Evolutionary conservation across 1,140 invertebrate species (phyloP).

Genomic region (Cydia pomonella): DNA sequence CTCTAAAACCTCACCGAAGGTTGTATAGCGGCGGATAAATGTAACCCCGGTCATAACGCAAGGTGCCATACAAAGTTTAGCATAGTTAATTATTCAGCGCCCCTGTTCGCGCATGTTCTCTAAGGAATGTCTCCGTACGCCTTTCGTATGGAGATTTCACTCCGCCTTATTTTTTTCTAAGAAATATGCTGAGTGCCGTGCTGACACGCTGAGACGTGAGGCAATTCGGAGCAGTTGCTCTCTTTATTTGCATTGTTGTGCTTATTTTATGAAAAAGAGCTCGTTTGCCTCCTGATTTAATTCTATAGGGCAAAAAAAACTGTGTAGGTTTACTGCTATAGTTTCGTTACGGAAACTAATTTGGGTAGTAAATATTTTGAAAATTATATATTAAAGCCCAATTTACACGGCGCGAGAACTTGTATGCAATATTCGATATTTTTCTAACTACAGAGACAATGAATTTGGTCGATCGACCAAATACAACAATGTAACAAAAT

Average conservation of each 20-base stretch:
- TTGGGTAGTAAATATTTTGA: too few relatives aligned
- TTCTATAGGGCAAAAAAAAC: not conserved
- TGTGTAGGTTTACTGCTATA: not conserved
- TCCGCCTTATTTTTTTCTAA: slow-evolving; percentile 20
- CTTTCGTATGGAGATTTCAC: slow-evolving; percentile 41
- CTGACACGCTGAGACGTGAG: slow-evolving; percentile 22
- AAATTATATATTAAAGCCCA: too few relatives aligned
- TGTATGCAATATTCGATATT: too few relatives aligned
- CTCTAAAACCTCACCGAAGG: slow-evolving; percentile 40
- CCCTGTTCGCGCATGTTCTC: slow-evolving; percentile 41
- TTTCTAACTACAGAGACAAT: too few relatives aligned
- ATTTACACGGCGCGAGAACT: too few relatives aligned
- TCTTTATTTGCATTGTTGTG: slow-evolving; percentile 26
- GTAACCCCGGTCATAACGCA: slow-evolving; percentile 40
- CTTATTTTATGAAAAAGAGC: slow-evolving; percentile 20
- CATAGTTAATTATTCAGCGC: slow-evolving; percentile 53
- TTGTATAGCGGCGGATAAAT: slow-evolving; percentile 37
- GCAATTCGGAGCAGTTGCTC: slow-evolving; percentile 22
- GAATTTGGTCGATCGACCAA: too few relatives aligned
- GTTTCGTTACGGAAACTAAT: too few relatives aligned
- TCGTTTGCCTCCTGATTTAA: not conserved
- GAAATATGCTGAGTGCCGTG: slow-evolving; percentile 18
- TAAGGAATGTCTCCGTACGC: slow-evolving; percentile 27
- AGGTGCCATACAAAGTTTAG: slow-evolving; percentile 45
- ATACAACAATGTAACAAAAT: too few relatives aligned